A percentile compares a stretch with the other conserved stretches of the same genome.
These are phyloP conservation scores for Philopedon plagiatum DNA, from an alignment of 2,888 invertebrate species.

Conservation along the genomic window DNA sequence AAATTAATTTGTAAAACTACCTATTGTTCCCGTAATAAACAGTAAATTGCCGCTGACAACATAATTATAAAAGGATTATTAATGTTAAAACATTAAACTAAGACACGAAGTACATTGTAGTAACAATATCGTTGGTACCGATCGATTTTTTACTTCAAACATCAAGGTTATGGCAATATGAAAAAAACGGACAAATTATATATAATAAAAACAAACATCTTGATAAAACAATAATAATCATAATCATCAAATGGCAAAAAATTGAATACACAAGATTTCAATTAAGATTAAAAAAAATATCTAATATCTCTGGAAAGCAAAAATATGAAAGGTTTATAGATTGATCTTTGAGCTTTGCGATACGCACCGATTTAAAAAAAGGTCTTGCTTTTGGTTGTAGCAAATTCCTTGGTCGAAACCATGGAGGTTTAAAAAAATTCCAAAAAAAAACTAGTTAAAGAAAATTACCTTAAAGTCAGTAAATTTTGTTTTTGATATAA, in stretches of 20 bases:
- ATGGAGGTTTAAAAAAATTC: too few species aligned
- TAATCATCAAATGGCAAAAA: conserved; percentile 5
- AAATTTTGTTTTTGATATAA: too few species aligned
- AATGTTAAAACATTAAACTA: conserved; percentile 25
- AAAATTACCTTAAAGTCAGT: too few species aligned
- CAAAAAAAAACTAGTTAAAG: too few species aligned
- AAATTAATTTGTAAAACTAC: conserved; percentile 36
- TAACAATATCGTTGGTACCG: not conserved
- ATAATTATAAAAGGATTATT: conserved; percentile 33
- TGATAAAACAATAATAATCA: conserved; percentile 32
- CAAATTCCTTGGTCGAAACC: too few species aligned
- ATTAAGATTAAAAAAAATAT: not conserved
- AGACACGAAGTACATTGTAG: conserved; percentile 17
- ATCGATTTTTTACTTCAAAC: conserved; percentile 18
- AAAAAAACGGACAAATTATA: conserved; percentile 11
- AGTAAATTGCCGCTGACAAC: conserved; percentile 34
- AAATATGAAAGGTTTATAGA: not conserved
- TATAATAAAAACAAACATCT: conserved; percentile 24
- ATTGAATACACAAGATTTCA: conserved; percentile 13
- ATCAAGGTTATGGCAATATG: conserved; percentile 7
- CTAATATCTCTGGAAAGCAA: not conserved
- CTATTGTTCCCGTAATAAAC: conserved; percentile 22
- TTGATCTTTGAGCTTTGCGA: too few species aligned
- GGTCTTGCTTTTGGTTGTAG: too few species aligned
- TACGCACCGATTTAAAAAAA: too few species aligned